phyloP scores from a whole-genome alignment of 2,113 vertebrate species.

The Apteryx owenii region DNA sequence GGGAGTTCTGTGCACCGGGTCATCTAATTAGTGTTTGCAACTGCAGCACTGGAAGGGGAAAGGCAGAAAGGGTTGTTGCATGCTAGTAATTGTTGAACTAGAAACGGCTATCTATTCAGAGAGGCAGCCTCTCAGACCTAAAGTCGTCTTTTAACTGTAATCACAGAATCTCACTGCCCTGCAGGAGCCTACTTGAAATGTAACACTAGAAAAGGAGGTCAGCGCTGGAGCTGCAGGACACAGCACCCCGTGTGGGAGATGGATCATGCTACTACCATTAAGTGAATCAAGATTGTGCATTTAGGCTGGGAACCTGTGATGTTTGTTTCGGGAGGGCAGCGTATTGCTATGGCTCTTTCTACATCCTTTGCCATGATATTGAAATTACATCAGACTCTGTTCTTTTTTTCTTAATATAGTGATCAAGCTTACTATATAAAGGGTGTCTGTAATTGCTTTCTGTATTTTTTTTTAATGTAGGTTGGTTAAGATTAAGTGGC shows the following conservation, averaged over 20 bases:
- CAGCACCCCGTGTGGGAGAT: constrained; percentile 11
- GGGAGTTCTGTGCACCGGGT: background rate
- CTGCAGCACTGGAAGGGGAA: background rate
- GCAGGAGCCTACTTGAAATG: constrained; percentile 40
- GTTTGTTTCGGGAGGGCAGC: constrained; percentile 41
- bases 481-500: constrained; percentile 72
- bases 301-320: constrained; percentile 34
- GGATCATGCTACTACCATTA: constrained; percentile 39
- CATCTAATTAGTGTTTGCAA: constrained; percentile 39
- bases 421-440: constrained; percentile 68
- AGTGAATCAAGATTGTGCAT: constrained; percentile 53
- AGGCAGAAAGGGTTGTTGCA: background rate
- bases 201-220: constrained; percentile 48
- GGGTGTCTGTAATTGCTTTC: constrained; percentile 62
- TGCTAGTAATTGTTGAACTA: constrained; percentile 13
- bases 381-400: constrained; percentile 48
- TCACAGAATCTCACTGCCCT: constrained; percentile 17
- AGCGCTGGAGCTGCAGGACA: constrained; percentile 31
- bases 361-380: constrained; percentile 57
- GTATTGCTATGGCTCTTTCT: constrained; percentile 29
- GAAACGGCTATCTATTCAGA: constrained; percentile 32
- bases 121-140: background rate
- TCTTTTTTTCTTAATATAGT: constrained; percentile 71
- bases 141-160: constrained; percentile 39
- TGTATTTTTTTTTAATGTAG: constrained; percentile 48